Evolutionary conservation across 2,888 invertebrate species (phyloP).

Genomic region (Hesperia comma): DNA sequence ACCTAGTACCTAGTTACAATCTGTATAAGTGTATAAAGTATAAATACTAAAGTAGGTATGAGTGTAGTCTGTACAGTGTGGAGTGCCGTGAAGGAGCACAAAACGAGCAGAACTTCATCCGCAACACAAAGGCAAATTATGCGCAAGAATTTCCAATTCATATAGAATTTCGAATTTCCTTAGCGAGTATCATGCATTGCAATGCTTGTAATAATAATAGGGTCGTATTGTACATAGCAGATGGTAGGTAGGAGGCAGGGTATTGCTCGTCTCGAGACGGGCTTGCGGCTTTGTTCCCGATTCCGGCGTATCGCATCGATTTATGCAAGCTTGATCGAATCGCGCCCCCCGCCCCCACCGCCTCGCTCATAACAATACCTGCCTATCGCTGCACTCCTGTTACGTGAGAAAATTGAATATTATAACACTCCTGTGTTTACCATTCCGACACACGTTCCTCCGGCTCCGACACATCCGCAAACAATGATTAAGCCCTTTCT

Average conservation of each 20-base stretch:
- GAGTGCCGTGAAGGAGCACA: slow-evolving; percentile 12
- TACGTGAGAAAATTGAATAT: slow-evolving; percentile 55
- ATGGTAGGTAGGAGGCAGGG: slow-evolving; percentile 39
- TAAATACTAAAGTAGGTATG: too few species aligned
- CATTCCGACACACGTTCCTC: slow-evolving; percentile 19
- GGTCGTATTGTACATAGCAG: slow-evolving; percentile 49
- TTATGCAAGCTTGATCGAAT: slow-evolving; percentile 81
- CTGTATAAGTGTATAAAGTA: too few species aligned
- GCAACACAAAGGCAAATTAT: slow-evolving; percentile 36
- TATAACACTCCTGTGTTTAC: slow-evolving; percentile 45
- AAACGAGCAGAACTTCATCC: slow-evolving; percentile 26
- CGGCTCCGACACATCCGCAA: slow-evolving; percentile 19
- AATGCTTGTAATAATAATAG: slow-evolving; percentile 39
- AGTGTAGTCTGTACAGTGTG: neutral
- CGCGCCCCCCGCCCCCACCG: slow-evolving; percentile 43
- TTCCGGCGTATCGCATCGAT: slow-evolving; percentile 79
- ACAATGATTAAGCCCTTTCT: slow-evolving; percentile 28
- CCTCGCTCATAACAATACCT: slow-evolving; percentile 63
- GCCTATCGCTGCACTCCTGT: slow-evolving; percentile 55
- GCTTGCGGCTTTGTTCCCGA: slow-evolving; percentile 79
- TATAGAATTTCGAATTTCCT: slow-evolving; percentile 38
- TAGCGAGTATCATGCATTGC: slow-evolving; percentile 39
- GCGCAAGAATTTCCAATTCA: slow-evolving; percentile 37
- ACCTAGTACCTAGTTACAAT: too few species aligned
- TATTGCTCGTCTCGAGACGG: slow-evolving; percentile 52